phyloP scores from a whole-genome alignment of 2,888 invertebrate genomes.

The Choreutis nemorana region DNA sequence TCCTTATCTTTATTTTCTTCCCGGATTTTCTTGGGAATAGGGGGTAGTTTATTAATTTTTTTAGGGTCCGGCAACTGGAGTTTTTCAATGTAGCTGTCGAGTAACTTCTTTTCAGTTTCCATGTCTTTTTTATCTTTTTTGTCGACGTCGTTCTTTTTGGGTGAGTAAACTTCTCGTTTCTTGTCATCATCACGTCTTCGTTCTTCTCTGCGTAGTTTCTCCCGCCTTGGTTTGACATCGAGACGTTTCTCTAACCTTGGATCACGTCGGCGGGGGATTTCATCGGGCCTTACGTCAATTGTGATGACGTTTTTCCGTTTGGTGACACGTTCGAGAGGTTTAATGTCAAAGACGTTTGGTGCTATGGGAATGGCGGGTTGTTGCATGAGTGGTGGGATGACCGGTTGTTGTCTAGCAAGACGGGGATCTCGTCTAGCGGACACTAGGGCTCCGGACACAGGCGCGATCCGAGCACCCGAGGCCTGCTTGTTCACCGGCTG shows the following conservation, averaged over 20 bases:
- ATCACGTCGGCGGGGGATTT: constrained; percentile 17
- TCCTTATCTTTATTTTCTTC: constrained; percentile 17
- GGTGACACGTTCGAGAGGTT: constrained; percentile 44
- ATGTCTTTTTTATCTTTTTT: constrained; percentile 4
- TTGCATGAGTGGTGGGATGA: constrained; percentile 8
- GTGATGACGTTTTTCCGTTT: constrained; percentile 56
- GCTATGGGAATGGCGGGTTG: constrained; percentile 27
- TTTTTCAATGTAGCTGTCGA: constrained; percentile 24
- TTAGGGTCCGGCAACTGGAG: constrained; percentile 29
- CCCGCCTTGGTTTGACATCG: constrained; percentile 6
- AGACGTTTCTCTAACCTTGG: constrained; percentile 18
- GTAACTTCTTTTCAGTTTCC: constrained; percentile 2
- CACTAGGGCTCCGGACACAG: constrained; percentile 38
- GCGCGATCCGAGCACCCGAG: constrained; percentile 36
- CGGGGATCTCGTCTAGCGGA: constrained; percentile 22
- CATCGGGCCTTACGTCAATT: constrained; percentile 41
- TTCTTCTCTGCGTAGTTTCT: constrained; percentile 9
- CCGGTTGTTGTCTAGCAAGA: constrained; percentile 21
- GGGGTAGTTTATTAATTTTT: constrained; percentile 44
- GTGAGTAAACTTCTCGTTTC: constrained; percentile 6
- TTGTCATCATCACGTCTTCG: background rate
- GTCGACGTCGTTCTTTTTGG: constrained; percentile 4
- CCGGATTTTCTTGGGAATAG: constrained; percentile 43
- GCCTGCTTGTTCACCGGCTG: constrained; percentile 41
- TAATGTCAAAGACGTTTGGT: constrained; percentile 55